phyloP scores from a whole-genome alignment of 1,140 invertebrate species.

The Choristoneura fumiferana region DNA sequence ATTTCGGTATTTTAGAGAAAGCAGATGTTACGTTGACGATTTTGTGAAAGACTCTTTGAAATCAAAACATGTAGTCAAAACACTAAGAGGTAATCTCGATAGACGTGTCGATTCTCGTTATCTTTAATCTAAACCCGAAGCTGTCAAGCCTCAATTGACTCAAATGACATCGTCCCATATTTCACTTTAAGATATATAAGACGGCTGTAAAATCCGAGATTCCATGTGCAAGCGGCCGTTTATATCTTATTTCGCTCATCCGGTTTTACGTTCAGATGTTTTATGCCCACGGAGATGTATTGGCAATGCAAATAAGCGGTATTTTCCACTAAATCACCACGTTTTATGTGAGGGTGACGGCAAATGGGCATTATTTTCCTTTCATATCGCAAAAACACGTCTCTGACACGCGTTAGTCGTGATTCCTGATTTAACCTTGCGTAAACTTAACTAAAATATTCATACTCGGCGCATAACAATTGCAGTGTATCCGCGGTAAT shows the following conservation, averaged over 20 bases:
- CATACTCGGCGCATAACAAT: too few species aligned
- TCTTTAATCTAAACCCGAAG: background rate
- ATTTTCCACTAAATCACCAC: constrained; percentile 61
- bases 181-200: constrained; percentile 53
- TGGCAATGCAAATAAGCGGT: constrained; percentile 65
- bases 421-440: constrained; percentile 22
- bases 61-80: background rate
- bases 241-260: constrained; percentile 63
- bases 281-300: constrained; percentile 53
- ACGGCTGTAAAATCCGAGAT: constrained; percentile 55
- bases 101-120: background rate
- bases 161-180: constrained; percentile 48
- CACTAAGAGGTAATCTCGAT: too few species aligned
- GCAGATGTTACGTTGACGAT: too few species aligned
- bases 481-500: background rate
- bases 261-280: constrained; percentile 55
- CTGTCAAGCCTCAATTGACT: constrained; percentile 37
- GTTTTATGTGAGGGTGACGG: constrained; percentile 44
- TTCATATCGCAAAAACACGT: constrained; percentile 54
- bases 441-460: too few species aligned
- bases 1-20: too few species aligned
- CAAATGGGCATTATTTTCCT: constrained; percentile 53
- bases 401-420: constrained; percentile 50
- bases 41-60: background rate
- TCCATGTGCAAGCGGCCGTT: constrained; percentile 49